Conservation (phyloP, 2,113 vertebrate species). For the Oreamnos americanus region DNA sequence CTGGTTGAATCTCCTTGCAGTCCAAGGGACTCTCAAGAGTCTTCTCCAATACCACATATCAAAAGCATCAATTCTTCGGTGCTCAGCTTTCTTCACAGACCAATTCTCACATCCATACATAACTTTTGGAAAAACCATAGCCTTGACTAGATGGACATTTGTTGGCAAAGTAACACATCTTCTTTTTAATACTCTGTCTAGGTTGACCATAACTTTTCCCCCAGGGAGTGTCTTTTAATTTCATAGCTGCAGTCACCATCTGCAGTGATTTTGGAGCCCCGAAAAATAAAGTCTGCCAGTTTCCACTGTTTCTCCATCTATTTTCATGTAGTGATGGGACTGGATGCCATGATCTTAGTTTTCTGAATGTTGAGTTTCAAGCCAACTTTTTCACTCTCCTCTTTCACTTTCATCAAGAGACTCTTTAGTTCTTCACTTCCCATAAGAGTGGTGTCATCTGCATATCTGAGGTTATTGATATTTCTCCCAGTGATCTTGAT, state of each 20-base stretch:
- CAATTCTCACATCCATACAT: background rate
- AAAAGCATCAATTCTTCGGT: background rate
- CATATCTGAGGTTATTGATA: background rate
- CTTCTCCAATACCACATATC: background rate
- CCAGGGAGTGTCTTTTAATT: background rate
- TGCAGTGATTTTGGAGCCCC: accelerated
- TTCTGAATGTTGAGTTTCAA: background rate
- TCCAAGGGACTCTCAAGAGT: background rate
- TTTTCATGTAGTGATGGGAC: background rate
- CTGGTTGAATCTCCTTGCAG: background rate
- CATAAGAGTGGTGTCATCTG: background rate
- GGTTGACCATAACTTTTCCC: background rate
- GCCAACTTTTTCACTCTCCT: background rate
- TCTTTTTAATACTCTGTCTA: background rate
- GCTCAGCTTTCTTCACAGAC: background rate
- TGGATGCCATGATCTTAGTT: background rate
- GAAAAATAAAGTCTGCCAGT: background rate
- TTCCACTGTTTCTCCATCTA: background rate
- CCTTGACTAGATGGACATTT: background rate
- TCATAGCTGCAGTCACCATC: background rate
- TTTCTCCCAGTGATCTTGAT: background rate
- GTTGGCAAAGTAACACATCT: background rate
- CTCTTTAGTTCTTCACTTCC: too few species aligned
- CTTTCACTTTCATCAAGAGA: too few species aligned
- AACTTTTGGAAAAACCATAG: background rate